These are phyloP conservation scores for Archegozetes longisetosus DNA, from an alignment of 1,140 invertebrate genomes.

Conservation along the genomic window DNA sequence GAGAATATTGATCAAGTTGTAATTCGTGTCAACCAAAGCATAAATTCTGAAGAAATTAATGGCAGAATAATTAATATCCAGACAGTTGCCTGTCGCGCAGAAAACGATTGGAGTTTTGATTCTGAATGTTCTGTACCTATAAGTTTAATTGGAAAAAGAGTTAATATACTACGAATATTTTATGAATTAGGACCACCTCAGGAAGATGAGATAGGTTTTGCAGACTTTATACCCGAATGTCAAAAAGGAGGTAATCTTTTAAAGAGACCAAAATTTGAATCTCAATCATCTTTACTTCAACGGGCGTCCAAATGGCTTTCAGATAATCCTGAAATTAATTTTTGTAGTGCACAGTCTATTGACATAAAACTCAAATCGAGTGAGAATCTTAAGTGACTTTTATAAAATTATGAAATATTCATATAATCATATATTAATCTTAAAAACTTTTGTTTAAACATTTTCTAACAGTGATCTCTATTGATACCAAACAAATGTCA, in stretches of 20 bases:
- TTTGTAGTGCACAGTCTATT: constrained; percentile 21
- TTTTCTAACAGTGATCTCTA: constrained; percentile 2
- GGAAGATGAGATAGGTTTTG: constrained; percentile 15
- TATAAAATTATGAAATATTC: too few relatives aligned
- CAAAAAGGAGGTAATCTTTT: constrained; percentile 20
- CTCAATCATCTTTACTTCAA: constrained; percentile 17
- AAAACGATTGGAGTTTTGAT: too few relatives aligned
- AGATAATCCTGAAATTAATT: constrained; percentile 15
- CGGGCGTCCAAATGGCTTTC: constrained; percentile 20
- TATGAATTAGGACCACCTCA: background rate
- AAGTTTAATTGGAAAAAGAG: too few relatives aligned
- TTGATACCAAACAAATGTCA: constrained; percentile 3
- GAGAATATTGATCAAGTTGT: too few relatives aligned
- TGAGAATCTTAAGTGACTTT: too few relatives aligned
- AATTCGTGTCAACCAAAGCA: too few relatives aligned
- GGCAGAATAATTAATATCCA: too few relatives aligned
- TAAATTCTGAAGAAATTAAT: too few relatives aligned
- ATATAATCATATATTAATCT: background rate
- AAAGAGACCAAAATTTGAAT: constrained; percentile 20
- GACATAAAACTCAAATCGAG: constrained; percentile 22
- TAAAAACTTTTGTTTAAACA: background rate
- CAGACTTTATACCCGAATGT: constrained; percentile 20
- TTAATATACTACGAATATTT: too few relatives aligned
- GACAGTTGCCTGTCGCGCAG: too few relatives aligned
- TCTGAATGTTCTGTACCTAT: too few relatives aligned